These are phyloP conservation scores for Hydrozoanthus tunicans DNA, from an alignment of 64 coral and sea anemone genomes.

Conservation along the genomic window DNA sequence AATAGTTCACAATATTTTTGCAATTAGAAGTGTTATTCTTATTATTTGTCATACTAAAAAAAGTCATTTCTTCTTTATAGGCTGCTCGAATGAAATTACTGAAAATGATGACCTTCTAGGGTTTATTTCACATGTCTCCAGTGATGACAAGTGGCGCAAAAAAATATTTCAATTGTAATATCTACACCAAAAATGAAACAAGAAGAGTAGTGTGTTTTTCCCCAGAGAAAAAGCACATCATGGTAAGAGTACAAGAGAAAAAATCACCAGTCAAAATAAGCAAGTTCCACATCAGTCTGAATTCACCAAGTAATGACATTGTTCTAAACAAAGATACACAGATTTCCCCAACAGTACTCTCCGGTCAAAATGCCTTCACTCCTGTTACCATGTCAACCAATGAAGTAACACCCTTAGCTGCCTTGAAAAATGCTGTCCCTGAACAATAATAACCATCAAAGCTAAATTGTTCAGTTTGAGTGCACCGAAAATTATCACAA, in stretches of 20 bases:
- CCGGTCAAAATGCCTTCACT: neutral
- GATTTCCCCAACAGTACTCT: neutral
- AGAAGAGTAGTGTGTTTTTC: neutral
- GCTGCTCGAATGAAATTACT: constrained; percentile 5
- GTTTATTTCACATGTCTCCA: constrained; percentile 28
- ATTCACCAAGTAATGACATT: constrained; percentile 3
- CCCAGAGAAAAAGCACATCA: neutral
- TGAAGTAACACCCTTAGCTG: neutral
- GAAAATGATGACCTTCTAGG: neutral
- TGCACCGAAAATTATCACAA: neutral
- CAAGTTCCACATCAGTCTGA: neutral
- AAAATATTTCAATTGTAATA: constrained; percentile 17
- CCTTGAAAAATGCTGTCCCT: neutral
- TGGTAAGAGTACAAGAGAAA: neutral
- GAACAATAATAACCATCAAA: neutral
- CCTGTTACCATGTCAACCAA: neutral
- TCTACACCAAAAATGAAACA: neutral
- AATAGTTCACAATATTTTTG: neutral
- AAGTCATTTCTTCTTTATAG: constrained; percentile 18
- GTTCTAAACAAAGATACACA: neutral
- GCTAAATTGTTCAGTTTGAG: neutral
- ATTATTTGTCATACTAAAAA: neutral
- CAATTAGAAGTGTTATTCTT: neutral
- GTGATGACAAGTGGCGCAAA: constrained; percentile 14
- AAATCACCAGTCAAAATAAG: constrained; percentile 11